Evolutionary conservation across 1,140 invertebrate species (phyloP).

Genomic region (Latrodectus geometricus): DNA sequence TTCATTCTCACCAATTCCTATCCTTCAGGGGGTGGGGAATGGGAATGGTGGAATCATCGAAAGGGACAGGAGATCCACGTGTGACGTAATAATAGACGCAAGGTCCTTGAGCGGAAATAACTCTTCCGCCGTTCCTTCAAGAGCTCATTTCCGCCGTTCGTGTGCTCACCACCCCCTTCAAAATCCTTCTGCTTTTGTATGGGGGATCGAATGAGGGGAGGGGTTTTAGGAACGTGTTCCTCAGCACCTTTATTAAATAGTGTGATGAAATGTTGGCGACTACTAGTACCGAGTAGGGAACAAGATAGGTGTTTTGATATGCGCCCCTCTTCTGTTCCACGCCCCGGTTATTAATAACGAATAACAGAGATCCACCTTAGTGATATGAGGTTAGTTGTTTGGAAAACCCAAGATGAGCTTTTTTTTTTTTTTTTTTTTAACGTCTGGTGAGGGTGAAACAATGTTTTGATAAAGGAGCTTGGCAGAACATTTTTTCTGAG

Average conservation of each 20-base stretch:
- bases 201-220: neutral
- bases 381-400: neutral
- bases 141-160: constrained; percentile 35
- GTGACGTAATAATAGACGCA: constrained; percentile 27
- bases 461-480: too few relatives aligned
- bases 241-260: neutral
- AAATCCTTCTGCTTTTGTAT: neutral
- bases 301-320: neutral
- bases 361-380: neutral
- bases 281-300: neutral
- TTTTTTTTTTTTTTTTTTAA: too few relatives aligned
- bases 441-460: too few relatives aligned
- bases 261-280: neutral
- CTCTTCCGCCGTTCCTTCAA: constrained; percentile 34
- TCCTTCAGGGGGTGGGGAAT: neutral
- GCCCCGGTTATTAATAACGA: neutral
- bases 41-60: too few relatives aligned
- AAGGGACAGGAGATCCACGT: neutral
- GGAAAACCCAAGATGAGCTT: neutral
- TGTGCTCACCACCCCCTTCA: neutral
- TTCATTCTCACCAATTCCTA: neutral
- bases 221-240: neutral
- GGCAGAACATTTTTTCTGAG: too few relatives aligned
- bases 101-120: constrained; percentile 24
- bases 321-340: neutral